phyloP scores from a whole-genome alignment of 2,888 invertebrate genomes.

The Fragum whitleyi region DNA sequence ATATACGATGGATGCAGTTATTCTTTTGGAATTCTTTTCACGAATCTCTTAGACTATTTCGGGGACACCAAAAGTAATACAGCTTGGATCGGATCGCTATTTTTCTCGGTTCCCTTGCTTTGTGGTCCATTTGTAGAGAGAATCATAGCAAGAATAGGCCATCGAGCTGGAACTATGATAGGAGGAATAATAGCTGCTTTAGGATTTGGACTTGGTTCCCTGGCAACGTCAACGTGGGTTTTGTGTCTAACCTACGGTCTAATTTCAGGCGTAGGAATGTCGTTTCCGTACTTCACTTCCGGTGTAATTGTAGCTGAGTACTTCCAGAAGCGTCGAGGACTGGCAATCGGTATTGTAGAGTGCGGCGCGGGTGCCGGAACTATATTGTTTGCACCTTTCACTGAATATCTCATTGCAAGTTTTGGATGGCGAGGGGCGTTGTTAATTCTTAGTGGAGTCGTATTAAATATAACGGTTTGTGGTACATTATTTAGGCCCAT shows the following conservation, averaged over 20 bases:
- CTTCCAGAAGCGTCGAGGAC: constrained; percentile 80
- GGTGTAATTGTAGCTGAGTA: constrained; percentile 82
- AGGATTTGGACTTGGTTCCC: constrained; percentile 78
- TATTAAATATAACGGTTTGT: constrained; percentile 78
- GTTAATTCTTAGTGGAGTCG: constrained; percentile 77
- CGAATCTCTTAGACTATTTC: constrained; percentile 93
- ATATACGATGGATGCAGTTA: constrained; percentile 97
- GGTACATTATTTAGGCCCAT: constrained; percentile 79
- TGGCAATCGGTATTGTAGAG: constrained; percentile 82
- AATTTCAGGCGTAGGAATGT: constrained; percentile 81
- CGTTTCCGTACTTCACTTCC: constrained; percentile 82
- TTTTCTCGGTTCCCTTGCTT: constrained; percentile 94
- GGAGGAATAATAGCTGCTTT: constrained; percentile 80
- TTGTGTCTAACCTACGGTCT: constrained; percentile 82
- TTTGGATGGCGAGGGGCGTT: constrained; percentile 82
- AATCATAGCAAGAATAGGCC: constrained; percentile 79
- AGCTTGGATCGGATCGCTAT: constrained; percentile 95
- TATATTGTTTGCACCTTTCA: constrained; percentile 79
- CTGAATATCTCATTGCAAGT: constrained; percentile 74
- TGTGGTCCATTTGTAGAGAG: constrained; percentile 80
- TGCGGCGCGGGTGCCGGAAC: constrained; percentile 83
- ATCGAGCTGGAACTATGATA: constrained; percentile 76
- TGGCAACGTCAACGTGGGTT: constrained; percentile 74
- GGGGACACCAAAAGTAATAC: constrained; percentile 93
- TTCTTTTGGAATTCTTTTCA: constrained; percentile 95